These are phyloP conservation scores for Scylla paramamosain DNA, from an alignment of 1,140 invertebrate genomes.

Conservation along the genomic window DNA sequence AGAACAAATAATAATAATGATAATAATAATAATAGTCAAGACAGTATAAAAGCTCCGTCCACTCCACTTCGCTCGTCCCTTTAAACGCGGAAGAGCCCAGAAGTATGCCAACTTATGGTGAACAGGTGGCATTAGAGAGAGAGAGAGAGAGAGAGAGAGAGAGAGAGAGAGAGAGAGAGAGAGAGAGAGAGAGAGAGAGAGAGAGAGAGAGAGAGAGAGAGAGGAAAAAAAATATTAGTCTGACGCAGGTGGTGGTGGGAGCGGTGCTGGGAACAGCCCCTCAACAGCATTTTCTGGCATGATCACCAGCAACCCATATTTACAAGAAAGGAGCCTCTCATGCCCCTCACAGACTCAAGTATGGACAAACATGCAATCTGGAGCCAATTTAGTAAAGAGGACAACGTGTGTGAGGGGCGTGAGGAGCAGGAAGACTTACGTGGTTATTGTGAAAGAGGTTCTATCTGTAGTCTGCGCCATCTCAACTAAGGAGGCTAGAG, in stretches of 20 bases:
- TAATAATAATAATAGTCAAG: background rate
- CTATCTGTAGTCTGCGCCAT: too few species aligned
- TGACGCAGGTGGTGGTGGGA: background rate
- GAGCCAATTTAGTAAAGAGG: background rate
- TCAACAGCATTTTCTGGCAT: background rate
- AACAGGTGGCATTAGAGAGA: background rate
- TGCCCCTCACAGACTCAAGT: background rate
- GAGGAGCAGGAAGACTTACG: background rate
- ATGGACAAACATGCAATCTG: background rate
- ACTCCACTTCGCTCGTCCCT: background rate
- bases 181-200: conserved; percentile 55
- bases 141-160: conserved; percentile 25
- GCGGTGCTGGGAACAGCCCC: background rate
- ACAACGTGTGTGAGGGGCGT: background rate
- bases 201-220: conserved; percentile 45
- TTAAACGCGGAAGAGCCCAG: background rate
- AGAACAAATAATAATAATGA: background rate
- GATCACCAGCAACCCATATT: background rate
- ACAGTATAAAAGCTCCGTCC: background rate
- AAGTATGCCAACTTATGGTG: background rate
- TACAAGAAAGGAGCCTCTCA: background rate
- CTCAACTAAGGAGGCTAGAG: too few species aligned
- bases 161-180: conserved; percentile 53
- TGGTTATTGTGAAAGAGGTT: too few species aligned
- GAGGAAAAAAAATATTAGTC: background rate